Conservation (phyloP, 2,113 vertebrate genomes). For the Phrynocephalus versicolor region DNA sequence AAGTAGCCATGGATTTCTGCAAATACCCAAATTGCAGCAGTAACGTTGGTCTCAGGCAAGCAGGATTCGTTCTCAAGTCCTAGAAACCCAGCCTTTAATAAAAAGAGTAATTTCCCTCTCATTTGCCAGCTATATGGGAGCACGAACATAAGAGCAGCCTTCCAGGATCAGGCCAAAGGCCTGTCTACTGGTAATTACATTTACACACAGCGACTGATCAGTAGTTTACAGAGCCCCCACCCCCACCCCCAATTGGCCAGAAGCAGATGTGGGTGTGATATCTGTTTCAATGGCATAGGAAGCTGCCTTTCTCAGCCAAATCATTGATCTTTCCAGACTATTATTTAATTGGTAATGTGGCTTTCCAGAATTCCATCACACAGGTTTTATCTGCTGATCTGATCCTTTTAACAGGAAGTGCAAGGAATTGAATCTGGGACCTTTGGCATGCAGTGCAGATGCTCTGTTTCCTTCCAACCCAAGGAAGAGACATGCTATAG, state of each 20-base stretch:
- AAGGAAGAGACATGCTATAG: background rate
- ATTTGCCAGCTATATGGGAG: background rate
- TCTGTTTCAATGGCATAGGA: background rate
- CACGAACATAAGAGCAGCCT: too few relatives aligned
- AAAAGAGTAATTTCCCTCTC: background rate
- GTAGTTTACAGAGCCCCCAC: too few relatives aligned
- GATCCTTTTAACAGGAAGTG: background rate
- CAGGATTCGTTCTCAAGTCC: background rate
- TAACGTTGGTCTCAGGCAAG: background rate
- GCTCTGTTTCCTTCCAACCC: background rate
- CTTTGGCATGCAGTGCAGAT: too few relatives aligned
- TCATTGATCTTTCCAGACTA: background rate
- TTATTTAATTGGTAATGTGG: background rate
- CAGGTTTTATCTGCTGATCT: background rate
- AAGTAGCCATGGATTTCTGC: too few relatives aligned
- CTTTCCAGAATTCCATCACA: background rate
- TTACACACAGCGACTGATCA: too few relatives aligned
- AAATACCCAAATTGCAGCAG: background rate
- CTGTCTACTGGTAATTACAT: too few relatives aligned
- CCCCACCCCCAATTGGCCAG: too few relatives aligned
- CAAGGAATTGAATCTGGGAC: background rate
- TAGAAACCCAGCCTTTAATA: background rate
- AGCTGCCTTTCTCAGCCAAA: background rate
- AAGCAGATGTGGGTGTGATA: too few relatives aligned
- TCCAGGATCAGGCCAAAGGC: too few relatives aligned